phyloP scores from a whole-genome alignment of 2,888 invertebrate species.

The Acronicta leporina region DNA sequence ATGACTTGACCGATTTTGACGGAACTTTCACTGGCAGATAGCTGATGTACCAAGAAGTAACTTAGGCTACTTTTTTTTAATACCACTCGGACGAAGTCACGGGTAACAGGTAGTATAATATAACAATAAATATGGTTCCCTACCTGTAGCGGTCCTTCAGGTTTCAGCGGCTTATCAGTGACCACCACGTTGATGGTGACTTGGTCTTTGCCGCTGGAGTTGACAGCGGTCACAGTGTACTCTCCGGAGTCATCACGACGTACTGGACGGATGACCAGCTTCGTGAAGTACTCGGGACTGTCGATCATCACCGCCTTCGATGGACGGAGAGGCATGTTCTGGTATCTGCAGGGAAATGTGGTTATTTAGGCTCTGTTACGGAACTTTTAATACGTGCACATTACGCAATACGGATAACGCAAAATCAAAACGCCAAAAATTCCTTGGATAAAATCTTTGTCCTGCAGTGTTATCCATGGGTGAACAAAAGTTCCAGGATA shows the following conservation, averaged over 20 bases:
- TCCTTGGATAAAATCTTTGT: no score
- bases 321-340: conserved; percentile 92
- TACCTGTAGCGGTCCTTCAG: conserved; percentile 96
- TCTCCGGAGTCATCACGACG: conserved; percentile 95
- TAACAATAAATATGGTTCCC: conserved; percentile 18
- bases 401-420: no score
- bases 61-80: no score
- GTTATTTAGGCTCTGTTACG: background rate
- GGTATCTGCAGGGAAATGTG: conserved; percentile 86
- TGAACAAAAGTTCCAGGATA: no score
- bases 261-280: conserved; percentile 94
- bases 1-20: no score
- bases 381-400: no score
- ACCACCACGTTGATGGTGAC: conserved; percentile 95
- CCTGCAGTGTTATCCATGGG: no score
- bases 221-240: conserved; percentile 95
- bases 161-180: conserved; percentile 95
- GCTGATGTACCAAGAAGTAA: no score
- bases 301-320: conserved; percentile 94
- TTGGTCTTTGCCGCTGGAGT: conserved; percentile 95
- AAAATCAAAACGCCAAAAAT: no score
- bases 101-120: no score
- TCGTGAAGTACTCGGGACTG: conserved; percentile 96
- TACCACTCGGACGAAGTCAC: no score
- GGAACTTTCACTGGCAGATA: no score